Evolutionary conservation across 1,140 invertebrate genomes (phyloP).

Genomic region (Drosophila grimshawi): DNA sequence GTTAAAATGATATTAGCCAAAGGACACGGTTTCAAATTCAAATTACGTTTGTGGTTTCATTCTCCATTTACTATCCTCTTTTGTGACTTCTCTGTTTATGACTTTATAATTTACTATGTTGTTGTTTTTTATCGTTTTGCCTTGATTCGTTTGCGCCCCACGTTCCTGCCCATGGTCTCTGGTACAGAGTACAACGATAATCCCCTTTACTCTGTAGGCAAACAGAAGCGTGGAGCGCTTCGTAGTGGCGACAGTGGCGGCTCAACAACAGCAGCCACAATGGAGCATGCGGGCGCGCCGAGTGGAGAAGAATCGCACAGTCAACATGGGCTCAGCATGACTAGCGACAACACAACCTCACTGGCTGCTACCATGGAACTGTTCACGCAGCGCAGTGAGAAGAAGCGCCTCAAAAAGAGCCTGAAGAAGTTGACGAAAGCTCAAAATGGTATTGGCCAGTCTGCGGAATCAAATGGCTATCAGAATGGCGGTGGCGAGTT

Average conservation of each 20-base stretch:
- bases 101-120: slow-evolving; percentile 64
- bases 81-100: slow-evolving; percentile 32
- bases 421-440: slow-evolving; percentile 87
- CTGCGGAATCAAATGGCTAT: slow-evolving; percentile 59
- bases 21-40: too few relatives aligned
- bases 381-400: slow-evolving; percentile 86
- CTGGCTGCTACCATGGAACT: slow-evolving; percentile 74
- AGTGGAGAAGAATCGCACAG: slow-evolving; percentile 63
- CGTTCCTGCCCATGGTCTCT: slow-evolving; percentile 31
- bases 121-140: slow-evolving; percentile 53
- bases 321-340: slow-evolving; percentile 66
- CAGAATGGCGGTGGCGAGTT: slow-evolving; percentile 34
- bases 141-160: slow-evolving; percentile 33
- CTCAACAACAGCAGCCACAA: slow-evolving; percentile 10
- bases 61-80: slow-evolving; percentile 2
- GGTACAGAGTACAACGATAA: slow-evolving; percentile 84
- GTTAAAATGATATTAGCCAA: too few relatives aligned
- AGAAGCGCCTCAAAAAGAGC: slow-evolving; percentile 89
- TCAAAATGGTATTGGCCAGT: slow-evolving; percentile 86
- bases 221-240: slow-evolving; percentile 70
- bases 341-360: slow-evolving; percentile 69
- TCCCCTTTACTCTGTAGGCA: slow-evolving; percentile 84
- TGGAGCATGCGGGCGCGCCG: slow-evolving; percentile 42
- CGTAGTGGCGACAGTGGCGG: slow-evolving; percentile 47
- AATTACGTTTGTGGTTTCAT: slow-evolving; percentile 7